Evolutionary conservation across 2,888 invertebrate genomes (phyloP), one percentile per base, ranked within the genome.

Genomic region (Amblyjoppa proteus): DNA sequence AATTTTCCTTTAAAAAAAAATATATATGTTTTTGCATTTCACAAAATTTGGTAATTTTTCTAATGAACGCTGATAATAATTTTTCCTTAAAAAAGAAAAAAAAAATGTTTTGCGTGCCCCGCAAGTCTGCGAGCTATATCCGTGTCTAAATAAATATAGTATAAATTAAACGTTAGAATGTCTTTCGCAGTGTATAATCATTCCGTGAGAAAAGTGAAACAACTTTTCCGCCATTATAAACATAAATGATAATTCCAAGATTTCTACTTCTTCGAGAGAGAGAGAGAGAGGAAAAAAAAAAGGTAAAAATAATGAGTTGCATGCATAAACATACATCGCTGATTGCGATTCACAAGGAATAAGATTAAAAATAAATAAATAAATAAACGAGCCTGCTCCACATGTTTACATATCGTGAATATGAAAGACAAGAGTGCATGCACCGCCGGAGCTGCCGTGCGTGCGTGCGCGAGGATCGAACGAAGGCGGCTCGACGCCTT

Each of bases 361-460:
- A 1, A 4, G 58, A 58, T 58, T 58, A 3, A 13, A 25, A 53
- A 31, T 11, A 13, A 49, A 70, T 45, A 51, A n/a, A 70, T 31
- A 41, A 25, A 49, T 16, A 53, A 45, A 70, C 11, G 68, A 45
- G 49, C 2, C 16, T 31, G 70, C 70, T 49, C 45, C 70, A 31
- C 49, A 28, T 70, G 53, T 70, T 51, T 53, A 49, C n/a, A 70
- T 53, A 70, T 70, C 70, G 70, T 70, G 70, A 70, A 70, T 70
- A 53, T 38, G 64, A 64, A 64, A 64, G 64, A 64, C 64, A 64
- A 13, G 34, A 64, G 64, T 64, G 34, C n/a, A n/a, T 38, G 64
- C n/a, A 16, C 34, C 34, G 64, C 34, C 34, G 64, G 38, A n/a
- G 34, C 64, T 6, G 77, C 64, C 51, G 70, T 41, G 78, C 86